Evolutionary conservation across 2,797 vertebrate species (phyloP).

Genomic region (Gouania willdenowi): DNA sequence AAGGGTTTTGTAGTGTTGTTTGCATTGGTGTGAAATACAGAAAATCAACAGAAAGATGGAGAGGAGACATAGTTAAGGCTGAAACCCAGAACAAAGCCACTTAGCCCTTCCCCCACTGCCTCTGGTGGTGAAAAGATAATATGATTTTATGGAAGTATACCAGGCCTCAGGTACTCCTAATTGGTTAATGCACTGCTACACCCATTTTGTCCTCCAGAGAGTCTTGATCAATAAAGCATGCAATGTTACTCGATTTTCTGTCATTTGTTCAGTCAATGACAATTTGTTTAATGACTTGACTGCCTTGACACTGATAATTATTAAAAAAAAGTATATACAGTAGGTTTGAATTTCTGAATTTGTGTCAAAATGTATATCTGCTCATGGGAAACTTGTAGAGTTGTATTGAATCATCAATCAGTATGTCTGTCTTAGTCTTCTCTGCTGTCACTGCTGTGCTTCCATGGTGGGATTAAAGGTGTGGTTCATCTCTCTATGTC

Average conservation of each 20-base stretch:
- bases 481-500: slow-evolving; percentile 24
- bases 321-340: too few relatives aligned
- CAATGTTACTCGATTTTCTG: too few relatives aligned
- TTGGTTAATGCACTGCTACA: slow-evolving; percentile 35
- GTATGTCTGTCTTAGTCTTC: too few relatives aligned
- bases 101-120: slow-evolving; percentile 30
- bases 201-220: slow-evolving; percentile 3
- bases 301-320: too few relatives aligned
- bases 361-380: too few relatives aligned
- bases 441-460: slow-evolving; percentile 10
- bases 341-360: too few relatives aligned
- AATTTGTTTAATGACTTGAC: too few relatives aligned
- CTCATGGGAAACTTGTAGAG: neutral
- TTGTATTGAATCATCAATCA: too few relatives aligned
- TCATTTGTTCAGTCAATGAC: too few relatives aligned
- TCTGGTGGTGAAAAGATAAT: slow-evolving; percentile 34
- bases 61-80: neutral
- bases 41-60: neutral
- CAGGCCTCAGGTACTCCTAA: slow-evolving; percentile 36
- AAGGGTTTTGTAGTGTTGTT: too few relatives aligned
- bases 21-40: neutral
- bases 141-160: slow-evolving; percentile 29
- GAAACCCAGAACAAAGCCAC: slow-evolving; percentile 1
- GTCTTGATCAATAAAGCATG: neutral
- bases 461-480: slow-evolving; percentile 26